Percentiles rank a stretch among this genome's conserved stretches.
Evolutionary conservation across 2,113 vertebrate genomes (phyloP).

Genomic region (Condylura cristata): DNA sequence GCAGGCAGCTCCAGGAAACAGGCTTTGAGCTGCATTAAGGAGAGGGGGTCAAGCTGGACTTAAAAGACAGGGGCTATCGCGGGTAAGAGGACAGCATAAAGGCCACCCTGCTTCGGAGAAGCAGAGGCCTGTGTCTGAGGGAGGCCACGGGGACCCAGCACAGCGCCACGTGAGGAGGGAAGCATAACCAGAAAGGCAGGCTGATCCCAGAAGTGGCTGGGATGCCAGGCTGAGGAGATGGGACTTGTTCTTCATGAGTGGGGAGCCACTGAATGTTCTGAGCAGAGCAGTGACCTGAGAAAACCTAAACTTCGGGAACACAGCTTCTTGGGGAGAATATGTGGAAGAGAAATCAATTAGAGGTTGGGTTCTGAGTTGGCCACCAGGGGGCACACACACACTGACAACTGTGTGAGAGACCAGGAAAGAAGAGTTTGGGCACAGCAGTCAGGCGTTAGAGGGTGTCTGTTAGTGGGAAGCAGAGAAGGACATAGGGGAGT

Average conservation of each 20-base stretch:
- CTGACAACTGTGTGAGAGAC: neutral
- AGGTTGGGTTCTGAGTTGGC: neutral
- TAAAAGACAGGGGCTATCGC: neutral
- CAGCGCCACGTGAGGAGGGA: neutral
- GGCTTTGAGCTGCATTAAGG: neutral
- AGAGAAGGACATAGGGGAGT: fast-evolving
- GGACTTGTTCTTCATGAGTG: neutral
- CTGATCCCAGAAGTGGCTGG: neutral
- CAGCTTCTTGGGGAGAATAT: neutral
- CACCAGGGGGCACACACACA: constrained; percentile 63
- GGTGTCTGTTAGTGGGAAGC: fast-evolving
- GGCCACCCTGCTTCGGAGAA: neutral
- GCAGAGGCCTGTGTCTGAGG: neutral
- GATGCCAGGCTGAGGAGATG: neutral
- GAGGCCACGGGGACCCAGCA: too few species aligned
- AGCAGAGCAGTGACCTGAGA: neutral
- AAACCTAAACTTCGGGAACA: neutral
- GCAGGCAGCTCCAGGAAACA: neutral
- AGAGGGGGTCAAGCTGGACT: too few species aligned
- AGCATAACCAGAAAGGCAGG: neutral
- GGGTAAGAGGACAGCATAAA: neutral
- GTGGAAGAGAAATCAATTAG: neutral
- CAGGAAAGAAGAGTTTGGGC: neutral
- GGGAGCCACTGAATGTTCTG: neutral
- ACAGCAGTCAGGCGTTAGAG: neutral